Evolutionary conservation across 2,113 vertebrate genomes (phyloP), one percentile per base, ranked within the genome.

Genomic region (Hystrix cristata): DNA sequence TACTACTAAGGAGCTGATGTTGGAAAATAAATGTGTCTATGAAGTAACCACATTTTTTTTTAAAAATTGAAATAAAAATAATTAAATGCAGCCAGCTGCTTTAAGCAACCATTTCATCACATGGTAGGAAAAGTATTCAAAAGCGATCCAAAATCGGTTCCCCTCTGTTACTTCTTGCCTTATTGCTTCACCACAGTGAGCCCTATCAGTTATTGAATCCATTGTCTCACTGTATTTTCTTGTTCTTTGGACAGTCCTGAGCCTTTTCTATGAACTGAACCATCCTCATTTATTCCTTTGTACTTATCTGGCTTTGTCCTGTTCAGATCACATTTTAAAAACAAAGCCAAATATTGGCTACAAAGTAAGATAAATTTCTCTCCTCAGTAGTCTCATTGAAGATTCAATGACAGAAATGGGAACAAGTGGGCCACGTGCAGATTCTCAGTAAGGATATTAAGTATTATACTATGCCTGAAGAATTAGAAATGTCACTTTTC

Each of bases 41-140:
- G 97, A 96, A 98, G 95, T 96, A 97, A 97, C 94, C 96, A 96
- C 90, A 97, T 97, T 91, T 95, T 3, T 95, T 97, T n/a, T n/a
- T n/a, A 97, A 94, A 97, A 97, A 97, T 92, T 93, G 96, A 97
- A 97, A 97, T 97, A 97, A 98, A 98, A 98, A 98, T 97, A 97
- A 97, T 97, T 97, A 97, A 96, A 92, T 88, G 88, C 90, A 97
- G 96, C 95, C 97, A 97, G 79, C 89, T 96, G 90, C 97, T 97
- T 96, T 96, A 95, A 96, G 95, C 64, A 90, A 90, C 87, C 83
- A 94, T 97, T 97, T 97, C 90, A 96, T 98, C 96, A 96, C 94
- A 96, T 92, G 93, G 87, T 78, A 90, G 96, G 85, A 89, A 97
- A 97, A 98, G 65, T 96, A 90, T 94, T 97, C 93, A 71, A 94